phyloP scores from a whole-genome alignment of 2,113 vertebrate genomes.

The Oreochromis tanganicae region DNA sequence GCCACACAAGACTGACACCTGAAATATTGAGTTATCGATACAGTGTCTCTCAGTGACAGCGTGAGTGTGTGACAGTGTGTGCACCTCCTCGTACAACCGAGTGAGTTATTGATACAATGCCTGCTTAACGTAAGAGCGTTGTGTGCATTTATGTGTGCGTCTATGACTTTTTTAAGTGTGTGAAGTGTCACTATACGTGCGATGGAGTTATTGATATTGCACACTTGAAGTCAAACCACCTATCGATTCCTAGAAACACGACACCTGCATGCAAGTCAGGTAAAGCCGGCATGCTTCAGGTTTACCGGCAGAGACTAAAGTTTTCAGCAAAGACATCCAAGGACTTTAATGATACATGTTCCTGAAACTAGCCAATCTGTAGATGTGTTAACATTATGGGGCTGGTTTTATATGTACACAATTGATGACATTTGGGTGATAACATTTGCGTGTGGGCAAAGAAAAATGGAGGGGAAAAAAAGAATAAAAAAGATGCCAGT shows the following conservation, averaged over 20 bases:
- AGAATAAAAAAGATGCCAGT: conserved; percentile 9
- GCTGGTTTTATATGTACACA: conserved; percentile 44
- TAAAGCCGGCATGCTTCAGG: not conserved
- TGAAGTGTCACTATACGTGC: conserved; percentile 21
- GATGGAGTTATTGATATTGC: conserved; percentile 58
- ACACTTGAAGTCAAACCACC: conserved; percentile 39
- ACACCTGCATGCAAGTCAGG: conserved; percentile 44
- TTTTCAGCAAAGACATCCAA: conserved; percentile 62
- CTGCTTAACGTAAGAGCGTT: not conserved
- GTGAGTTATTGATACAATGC: conserved; percentile 41
- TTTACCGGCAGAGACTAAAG: conserved; percentile 40
- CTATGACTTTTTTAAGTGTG: not conserved
- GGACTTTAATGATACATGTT: conserved; percentile 37
- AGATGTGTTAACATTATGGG: not conserved
- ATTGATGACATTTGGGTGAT: conserved; percentile 56
- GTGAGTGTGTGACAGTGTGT: not conserved
- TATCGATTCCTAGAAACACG: conserved; percentile 43
- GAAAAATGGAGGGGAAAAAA: conserved; percentile 7
- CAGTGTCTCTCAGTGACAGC: conserved; percentile 44
- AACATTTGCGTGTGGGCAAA: conserved; percentile 52
- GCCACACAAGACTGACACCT: conserved; percentile 54
- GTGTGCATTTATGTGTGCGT: not conserved
- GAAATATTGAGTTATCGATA: conserved; percentile 76
- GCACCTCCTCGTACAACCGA: conserved; percentile 26
- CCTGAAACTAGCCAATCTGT: conserved; percentile 8